A percentile compares a stretch with the other conserved stretches of the same genome.
Conservation (phyloP, 53 echinoderm and acorn worm species). For the Glandiceps talaboti region DNA sequence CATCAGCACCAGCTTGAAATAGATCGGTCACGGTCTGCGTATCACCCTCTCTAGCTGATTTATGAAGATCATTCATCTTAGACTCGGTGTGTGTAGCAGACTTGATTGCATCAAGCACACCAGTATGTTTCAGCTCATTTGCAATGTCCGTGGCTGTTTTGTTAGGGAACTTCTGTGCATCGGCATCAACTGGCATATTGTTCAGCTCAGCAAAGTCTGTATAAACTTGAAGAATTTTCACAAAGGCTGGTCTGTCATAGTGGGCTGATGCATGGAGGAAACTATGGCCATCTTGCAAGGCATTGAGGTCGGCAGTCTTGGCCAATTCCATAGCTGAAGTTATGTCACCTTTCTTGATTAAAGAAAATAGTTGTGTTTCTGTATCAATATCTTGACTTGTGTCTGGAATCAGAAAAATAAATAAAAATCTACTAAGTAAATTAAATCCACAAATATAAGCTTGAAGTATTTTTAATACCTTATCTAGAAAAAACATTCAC, state of each 20-base stretch:
- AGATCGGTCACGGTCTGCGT: conserved; percentile 22
- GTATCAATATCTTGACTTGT: not conserved
- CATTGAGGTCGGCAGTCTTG: not conserved
- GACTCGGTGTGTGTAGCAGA: not conserved
- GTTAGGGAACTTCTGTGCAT: not conserved
- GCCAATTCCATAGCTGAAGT: not conserved
- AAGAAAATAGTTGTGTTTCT: not conserved
- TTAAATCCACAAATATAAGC: too few relatives aligned
- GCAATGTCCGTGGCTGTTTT: not conserved
- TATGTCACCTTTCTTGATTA: not conserved
- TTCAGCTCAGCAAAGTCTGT: not conserved
- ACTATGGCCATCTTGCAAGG: not conserved
- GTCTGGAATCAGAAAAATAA: too few relatives aligned
- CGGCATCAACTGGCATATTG: not conserved
- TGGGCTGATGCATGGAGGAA: not conserved
- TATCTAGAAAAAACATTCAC: too few relatives aligned
- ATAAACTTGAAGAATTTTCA: not conserved
- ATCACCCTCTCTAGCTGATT: not conserved
- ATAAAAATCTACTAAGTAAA: too few relatives aligned
- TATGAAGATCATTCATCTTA: not conserved
- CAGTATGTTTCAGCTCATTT: not conserved
- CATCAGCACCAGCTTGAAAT: conserved; percentile 25
- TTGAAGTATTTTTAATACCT: too few relatives aligned
- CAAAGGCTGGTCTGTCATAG: not conserved
- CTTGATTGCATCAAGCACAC: not conserved